Evolutionary conservation across 2,797 vertebrate genomes (phyloP), one percentile per base, ranked within the genome.

Genomic region (Notoglanidium macrostoma): DNA sequence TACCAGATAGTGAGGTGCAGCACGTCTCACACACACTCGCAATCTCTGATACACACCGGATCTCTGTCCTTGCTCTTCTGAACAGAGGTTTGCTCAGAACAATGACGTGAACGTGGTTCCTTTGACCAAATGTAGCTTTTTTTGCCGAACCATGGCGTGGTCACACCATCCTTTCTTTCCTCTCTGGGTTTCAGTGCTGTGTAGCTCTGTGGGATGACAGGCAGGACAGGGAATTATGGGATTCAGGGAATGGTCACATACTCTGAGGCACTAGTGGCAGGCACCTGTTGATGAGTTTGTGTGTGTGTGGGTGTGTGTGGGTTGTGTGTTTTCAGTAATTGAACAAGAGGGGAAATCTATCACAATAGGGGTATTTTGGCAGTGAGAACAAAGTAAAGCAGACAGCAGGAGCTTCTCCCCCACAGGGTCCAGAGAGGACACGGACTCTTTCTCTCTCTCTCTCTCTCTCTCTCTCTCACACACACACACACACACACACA

Each of bases 221-320:
- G 7, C 76, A 12, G 68, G 76, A 84, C 89, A 91, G 91, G 91
- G 94, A 93, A 94, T 94, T 94, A 94, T 92, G 80, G 92, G 90
- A 91, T 92, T 92, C 85, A 84, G 70, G 92, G 94, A 93, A 94
- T 94, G 94, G 91, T 89, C 93, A 94, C 94, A 93, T 92, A 92
- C 90, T 94, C 87, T 88, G 89, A 89, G 90, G 92, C 92, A 93
- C 93, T 91, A 68, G 91, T 91, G 90, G 88, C 90, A 94, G 91
- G 90, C 95, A 95, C 96, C 96, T 96, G 96, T 96, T 95, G 93
- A 94, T 94, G 93, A 90, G 80, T 93, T 92, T 90, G 93, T 40
- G 72, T 51, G 40, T 92, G 86, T 72, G 85, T 93, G 93, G 87
- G 83, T n/a, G 35, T 19, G 70, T 54, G 70, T 44, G 59, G 88